Evolutionary conservation across 2,113 vertebrate species (phyloP), one percentile per base, ranked within the genome.

Genomic region (Tupaia chinensis): DNA sequence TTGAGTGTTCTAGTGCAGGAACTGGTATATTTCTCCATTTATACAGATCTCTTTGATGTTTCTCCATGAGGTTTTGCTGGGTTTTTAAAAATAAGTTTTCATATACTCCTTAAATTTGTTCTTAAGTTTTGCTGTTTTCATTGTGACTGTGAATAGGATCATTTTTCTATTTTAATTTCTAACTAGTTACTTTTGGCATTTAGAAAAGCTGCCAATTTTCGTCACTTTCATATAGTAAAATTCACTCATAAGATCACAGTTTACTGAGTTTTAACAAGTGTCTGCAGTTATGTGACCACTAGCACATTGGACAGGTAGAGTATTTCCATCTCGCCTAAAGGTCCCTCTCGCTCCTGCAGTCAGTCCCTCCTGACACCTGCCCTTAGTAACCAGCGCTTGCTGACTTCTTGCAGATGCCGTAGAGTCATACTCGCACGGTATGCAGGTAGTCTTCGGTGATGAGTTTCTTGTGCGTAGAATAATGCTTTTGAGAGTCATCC

Each of bases 41-140:
- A 72, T 44, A 19, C 53, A 60, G 27, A 44, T 78, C 15, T 72
- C 29, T 84, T 58, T 63, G 77, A 58, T 56, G 69, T 81, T 11
- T 7, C 56, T 95, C 27, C 54, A 44, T 82, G 78, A 63, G 79
- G 32, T 73, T 91, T 73, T 91, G 17, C 74, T 78, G 58, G 58
- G 29, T 93, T 70, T 70, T 70, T 90, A 29, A 44, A 44, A 44
- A 34, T 80, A 54, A 74, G 17, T 22, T 84, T 88, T 66, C 56
- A 85, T 27, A 20, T 74, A 77, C 58, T 81, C 92, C 53, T 79
- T 74, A 89, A 68, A 63, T 93, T 73, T 79, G 73, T 60, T 84
- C 60, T 65, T 80, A 73, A 44, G 60, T 74, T 90, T 89, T 86
- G 63, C 19, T 72, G 56, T 89, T 93, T 92, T 93, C 66, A 91